Base-by-base conservation (phyloP, 2,797 vertebrate genomes). In the Silurus aristotelis region DNA sequence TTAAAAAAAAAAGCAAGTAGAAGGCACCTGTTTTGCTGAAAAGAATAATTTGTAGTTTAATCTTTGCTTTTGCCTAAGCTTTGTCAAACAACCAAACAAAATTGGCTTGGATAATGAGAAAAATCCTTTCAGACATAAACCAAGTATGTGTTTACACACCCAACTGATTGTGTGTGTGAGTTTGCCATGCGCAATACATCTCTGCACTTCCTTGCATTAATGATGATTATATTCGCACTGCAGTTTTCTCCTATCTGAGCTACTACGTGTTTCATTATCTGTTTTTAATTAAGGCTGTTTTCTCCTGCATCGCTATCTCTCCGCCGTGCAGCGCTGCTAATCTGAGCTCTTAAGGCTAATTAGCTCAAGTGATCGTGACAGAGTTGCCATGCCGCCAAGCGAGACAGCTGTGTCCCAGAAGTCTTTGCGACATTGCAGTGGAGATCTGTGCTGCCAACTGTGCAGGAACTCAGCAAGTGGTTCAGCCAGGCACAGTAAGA, bases 321-420 rank as follows among this genome's bases (percentile, higher is more conserved):
- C 86, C 83, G 78, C 86, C 86, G 83, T 84, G 88, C 85, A 87
- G 75, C 73, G 64, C 79, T 86, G 82, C 85, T 93, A 91, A 93
- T 92, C 90, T 91, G 15, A 8, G 89, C 80, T 89, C 91, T 92
- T 88, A 70, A 60, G 90, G 89, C 91, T 94, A 94, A 94, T 94
- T 94, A 94, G 91, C 92, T 92, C 66, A 83, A 93, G 89, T 92
- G 92, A 92, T 94, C 91, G 89, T 92, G 92, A 94, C 90, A 93
- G 92, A 94, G 89, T 91, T 87, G 73, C 89, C 83, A 91, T 84
- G 89, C 70, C 77, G 84, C 85, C 27, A 70, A 78, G 56, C 38
- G 80, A 90, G 90, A 91, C 91, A 89, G 89, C 89, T 84, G 80
- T 52, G 56, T 90, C 92, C 92, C 91, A 89, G 78, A 92, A 91